Evolutionary conservation across 1,140 invertebrate species (phyloP), one percentile per base, ranked within the genome.

Genomic region (Rhyacophila brunnea): DNA sequence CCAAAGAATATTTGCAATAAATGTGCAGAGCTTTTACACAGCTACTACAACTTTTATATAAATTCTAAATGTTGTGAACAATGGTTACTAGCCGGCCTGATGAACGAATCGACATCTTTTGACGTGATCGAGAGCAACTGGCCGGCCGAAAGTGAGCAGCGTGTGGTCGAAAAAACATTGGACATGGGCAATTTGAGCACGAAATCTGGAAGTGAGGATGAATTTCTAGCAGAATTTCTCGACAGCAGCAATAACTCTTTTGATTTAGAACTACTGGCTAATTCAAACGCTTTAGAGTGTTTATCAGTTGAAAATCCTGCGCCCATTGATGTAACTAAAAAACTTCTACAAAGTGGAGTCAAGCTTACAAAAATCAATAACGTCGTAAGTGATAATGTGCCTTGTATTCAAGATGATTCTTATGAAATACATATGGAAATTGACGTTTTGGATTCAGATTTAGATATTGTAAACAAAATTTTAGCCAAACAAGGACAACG

Each of bases 341-440:
- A 60, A 43, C 45, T 64, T n/a, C 23, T 47, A 10, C 35, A 57
- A 14, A 50, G 52, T 36, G 58, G 57, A 20, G 47, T 54, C 10
- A 60, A 64, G 47, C 35, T 60, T 6, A 60, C 50, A 11, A 60
- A 64, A 57, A 60, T 60, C 19, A 53, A 52, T 4, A 64, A 57
- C 17, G 6, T 53, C 18, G 28, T 42, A 18, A 49, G 38, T 20
- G 23, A 45, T 9, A 42, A 58, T 47, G 32, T 20, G 13, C 13
- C 14, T 17, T 11, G 34, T 1, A 23, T 54, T 15, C 17, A 50
- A 7, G 53, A 60, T 53, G 58, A 64, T 48, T 60, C 52, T 2
- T 57, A 57, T 50, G 62, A 64, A 52, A 64, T 64, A 54, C 62
- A 64, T 28, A 64, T 64, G 62, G 62, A 64, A 53, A 60, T 64